These are phyloP conservation scores for Atrichornis clamosus DNA, from an alignment of 2,113 vertebrate species.

Conservation along the genomic window DNA sequence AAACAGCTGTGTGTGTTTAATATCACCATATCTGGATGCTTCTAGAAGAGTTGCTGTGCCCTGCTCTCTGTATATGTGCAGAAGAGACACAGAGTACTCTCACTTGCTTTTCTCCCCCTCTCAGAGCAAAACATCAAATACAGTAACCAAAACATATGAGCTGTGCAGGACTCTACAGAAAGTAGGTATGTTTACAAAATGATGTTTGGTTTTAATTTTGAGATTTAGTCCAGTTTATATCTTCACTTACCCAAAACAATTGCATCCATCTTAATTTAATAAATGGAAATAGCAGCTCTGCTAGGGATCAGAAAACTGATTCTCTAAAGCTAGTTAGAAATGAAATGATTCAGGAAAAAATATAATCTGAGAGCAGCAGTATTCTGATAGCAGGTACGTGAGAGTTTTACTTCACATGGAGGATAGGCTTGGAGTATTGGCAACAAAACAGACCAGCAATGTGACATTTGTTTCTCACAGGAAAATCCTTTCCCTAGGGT, in stretches of 20 bases:
- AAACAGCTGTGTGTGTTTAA: neutral
- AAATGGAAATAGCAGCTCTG: neutral
- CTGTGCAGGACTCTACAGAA: neutral
- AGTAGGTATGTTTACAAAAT: neutral
- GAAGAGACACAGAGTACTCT: neutral
- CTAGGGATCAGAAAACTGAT: neutral
- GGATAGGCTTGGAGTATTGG: neutral
- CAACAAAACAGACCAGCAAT: neutral
- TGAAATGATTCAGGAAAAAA: neutral
- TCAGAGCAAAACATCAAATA: neutral
- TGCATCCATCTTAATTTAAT: neutral
- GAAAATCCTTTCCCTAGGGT: constrained; percentile 48
- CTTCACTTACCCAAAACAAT: neutral
- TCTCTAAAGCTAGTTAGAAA: neutral
- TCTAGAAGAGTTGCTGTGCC: neutral
- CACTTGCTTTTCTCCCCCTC: neutral
- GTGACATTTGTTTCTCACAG: constrained; percentile 56
- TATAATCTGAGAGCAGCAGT: neutral
- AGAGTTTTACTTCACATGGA: neutral
- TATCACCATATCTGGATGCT: neutral
- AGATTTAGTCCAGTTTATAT: neutral
- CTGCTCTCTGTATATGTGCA: neutral
- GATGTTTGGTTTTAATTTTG: neutral
- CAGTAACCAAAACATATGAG: neutral
- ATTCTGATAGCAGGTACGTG: neutral